A percentile compares a stretch with the other conserved stretches of the same genome.
These are phyloP conservation scores for Melanaphis sacchari DNA, from an alignment of 1,140 invertebrate species.

Conservation along the genomic window DNA sequence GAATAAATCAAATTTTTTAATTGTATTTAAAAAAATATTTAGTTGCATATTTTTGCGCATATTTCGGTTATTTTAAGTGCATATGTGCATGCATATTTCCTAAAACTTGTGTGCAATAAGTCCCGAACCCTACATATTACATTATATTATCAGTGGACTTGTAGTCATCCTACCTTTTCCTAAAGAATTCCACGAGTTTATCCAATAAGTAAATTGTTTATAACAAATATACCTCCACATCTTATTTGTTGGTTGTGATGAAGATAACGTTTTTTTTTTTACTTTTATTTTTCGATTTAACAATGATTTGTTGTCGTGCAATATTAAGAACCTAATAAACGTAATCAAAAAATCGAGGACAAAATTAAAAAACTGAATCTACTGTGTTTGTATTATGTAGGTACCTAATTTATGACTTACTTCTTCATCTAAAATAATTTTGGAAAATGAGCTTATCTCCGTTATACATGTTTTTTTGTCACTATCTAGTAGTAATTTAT, in stretches of 20 bases:
- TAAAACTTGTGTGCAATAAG: neutral
- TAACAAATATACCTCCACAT: conserved; percentile 10
- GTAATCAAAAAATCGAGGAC: neutral
- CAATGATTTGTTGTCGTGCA: neutral
- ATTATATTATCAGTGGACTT: neutral
- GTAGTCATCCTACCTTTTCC: neutral
- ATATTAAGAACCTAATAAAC: neutral
- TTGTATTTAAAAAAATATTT: too few species aligned
- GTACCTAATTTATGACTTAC: neutral
- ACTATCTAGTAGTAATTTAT: neutral
- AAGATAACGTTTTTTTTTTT: neutral
- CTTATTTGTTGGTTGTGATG: neutral
- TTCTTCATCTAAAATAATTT: conserved; percentile 8
- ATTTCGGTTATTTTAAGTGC: too few species aligned
- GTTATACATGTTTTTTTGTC: neutral
- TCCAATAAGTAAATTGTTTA: conserved; percentile 19
- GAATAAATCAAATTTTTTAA: neutral
- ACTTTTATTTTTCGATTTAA: neutral
- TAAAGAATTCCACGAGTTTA: neutral
- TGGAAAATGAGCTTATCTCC: neutral
- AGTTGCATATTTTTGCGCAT: too few species aligned
- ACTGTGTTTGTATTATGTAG: neutral
- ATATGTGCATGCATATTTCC: too few species aligned
- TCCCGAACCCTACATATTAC: neutral
- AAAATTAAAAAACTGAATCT: neutral